Evolutionary conservation across 2,797 vertebrate species (phyloP).

Genomic region (Rhinella marina): DNA sequence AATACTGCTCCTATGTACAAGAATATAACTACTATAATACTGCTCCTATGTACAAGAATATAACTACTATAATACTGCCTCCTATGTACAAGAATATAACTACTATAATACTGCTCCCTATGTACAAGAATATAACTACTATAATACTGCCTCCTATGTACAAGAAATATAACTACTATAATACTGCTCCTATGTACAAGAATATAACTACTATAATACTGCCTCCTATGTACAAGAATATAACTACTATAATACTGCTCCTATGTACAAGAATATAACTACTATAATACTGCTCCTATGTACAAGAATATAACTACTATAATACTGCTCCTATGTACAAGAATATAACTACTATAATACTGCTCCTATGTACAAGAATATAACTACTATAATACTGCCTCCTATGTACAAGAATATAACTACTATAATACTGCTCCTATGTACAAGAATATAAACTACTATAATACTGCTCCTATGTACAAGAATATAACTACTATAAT

Average conservation of each 20-base stretch:
- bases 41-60: background rate
- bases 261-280: background rate
- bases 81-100: background rate
- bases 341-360: conserved; percentile 1
- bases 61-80: background rate
- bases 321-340: background rate
- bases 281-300: background rate
- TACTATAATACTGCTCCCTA: background rate
- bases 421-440: background rate
- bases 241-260: background rate
- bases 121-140: too few species aligned
- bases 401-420: background rate
- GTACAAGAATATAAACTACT: background rate
- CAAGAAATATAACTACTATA: conserved; percentile 3
- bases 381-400: background rate
- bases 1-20: background rate
- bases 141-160: too few species aligned
- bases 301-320: conserved; percentile 2
- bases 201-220: conserved; percentile 1
- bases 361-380: background rate
- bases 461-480: conserved; percentile 1
- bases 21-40: too few species aligned
- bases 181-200: background rate
- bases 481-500: conserved; percentile 1
- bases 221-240: background rate